A percentile compares a stretch with the other conserved stretches of the same genome.
Conservation (phyloP, 2,888 invertebrate species). For the Lithodes maja region DNA sequence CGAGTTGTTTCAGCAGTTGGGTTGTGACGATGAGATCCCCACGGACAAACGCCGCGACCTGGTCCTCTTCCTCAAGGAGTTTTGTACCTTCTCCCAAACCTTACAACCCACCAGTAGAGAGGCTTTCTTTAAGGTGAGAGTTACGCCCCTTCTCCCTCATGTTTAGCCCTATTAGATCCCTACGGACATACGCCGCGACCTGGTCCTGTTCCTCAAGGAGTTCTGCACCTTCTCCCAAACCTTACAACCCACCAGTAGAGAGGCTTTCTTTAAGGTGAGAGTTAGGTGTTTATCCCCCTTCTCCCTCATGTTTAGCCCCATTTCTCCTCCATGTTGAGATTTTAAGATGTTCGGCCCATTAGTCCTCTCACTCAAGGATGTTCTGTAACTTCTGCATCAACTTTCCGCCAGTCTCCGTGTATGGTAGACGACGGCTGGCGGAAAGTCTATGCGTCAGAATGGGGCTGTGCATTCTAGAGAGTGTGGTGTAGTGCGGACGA, state of each 20-base stretch:
- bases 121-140: slow-evolving; percentile 89
- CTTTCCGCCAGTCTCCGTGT: no score
- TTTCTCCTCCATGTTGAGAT: no score
- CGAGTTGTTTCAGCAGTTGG: slow-evolving; percentile 94
- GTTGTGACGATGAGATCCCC: slow-evolving; percentile 86
- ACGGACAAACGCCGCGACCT: slow-evolving; percentile 92
- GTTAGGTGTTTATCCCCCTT: neutral
- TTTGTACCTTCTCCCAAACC: slow-evolving; percentile 99
- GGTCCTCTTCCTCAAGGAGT: slow-evolving; percentile 98
- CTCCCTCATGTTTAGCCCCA: no score
- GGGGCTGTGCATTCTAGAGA: no score
- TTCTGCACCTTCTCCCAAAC: slow-evolving; percentile 99
- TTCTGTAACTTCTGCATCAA: no score
- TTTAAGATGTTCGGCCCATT: no score
- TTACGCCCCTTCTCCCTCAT: neutral
- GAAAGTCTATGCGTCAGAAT: no score
- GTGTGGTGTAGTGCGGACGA: no score
- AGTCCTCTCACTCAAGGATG: no score
- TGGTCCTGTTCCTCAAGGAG: slow-evolving; percentile 98
- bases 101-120: slow-evolving; percentile 98
- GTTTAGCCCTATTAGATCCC: no score
- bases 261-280: slow-evolving; percentile 92
- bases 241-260: slow-evolving; percentile 96
- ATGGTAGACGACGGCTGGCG: neutral
- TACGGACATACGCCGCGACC: slow-evolving; percentile 86